These are phyloP conservation scores for Acanthopleura granulata DNA, from an alignment of 2,888 invertebrate species.

Conservation along the genomic window DNA sequence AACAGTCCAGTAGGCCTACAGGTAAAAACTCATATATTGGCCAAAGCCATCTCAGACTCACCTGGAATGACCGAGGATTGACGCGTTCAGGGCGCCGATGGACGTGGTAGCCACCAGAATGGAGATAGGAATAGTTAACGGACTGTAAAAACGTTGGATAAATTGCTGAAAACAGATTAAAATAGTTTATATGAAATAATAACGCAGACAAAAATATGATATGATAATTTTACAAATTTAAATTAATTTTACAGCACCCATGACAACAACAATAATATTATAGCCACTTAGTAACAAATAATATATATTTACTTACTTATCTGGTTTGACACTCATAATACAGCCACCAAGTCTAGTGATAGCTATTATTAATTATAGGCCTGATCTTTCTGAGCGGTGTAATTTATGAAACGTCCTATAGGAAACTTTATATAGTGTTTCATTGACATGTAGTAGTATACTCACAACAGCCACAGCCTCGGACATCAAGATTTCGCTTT, in stretches of 20 bases:
- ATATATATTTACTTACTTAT: no score
- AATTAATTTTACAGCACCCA: no score
- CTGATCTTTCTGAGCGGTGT: no score
- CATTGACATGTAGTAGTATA: conserved; percentile 73
- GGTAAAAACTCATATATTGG: no score
- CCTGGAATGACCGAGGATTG: conserved; percentile 64
- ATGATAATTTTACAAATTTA: not conserved
- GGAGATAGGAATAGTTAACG: conserved; percentile 78
- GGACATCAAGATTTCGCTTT: conserved; percentile 79
- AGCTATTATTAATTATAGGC: no score
- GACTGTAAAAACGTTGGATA: conserved; percentile 44
- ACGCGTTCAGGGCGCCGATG: conserved; percentile 81
- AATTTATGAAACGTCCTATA: no score
- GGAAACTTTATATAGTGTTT: no score
- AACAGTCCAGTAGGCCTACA: no score
- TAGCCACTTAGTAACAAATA: no score
- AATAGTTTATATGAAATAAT: not conserved
- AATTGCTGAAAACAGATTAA: conserved; percentile 36
- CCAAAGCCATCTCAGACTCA: conserved; percentile 37
- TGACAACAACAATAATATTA: no score
- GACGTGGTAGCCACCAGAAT: conserved; percentile 96
- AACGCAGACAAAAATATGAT: not conserved
- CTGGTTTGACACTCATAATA: no score
- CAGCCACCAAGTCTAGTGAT: no score
- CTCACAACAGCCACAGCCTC: conserved; percentile 83